These are phyloP conservation scores for Amblyopsis hoosieri DNA, from an alignment of 2,797 vertebrate species.

Conservation along the genomic window DNA sequence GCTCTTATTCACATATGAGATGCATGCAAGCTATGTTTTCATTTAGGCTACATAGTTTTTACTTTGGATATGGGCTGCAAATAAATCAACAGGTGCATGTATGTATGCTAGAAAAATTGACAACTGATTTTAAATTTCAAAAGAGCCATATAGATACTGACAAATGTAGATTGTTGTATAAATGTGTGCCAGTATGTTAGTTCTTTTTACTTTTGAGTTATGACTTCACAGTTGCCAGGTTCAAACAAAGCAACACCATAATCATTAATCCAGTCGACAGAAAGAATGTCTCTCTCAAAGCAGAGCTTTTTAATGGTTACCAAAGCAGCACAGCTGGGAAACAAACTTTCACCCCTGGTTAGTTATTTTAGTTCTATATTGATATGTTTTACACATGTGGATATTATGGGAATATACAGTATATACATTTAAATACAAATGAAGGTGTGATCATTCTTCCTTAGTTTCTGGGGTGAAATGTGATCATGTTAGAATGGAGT, in stretches of 20 bases:
- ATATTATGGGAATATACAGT: background rate
- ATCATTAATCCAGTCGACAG: constrained; percentile 36
- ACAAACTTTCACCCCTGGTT: constrained; percentile 31
- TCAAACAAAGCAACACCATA: constrained; percentile 36
- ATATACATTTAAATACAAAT: constrained; percentile 42
- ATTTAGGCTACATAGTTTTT: background rate
- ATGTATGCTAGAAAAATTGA: background rate
- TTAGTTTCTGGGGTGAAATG: constrained; percentile 61
- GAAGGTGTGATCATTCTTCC: constrained; percentile 55
- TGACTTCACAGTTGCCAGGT: constrained; percentile 26
- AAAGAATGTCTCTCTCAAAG: constrained; percentile 18
- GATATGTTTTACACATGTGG: background rate
- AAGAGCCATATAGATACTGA: background rate
- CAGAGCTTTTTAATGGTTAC: constrained; percentile 42
- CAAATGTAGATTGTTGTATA: too few species aligned
- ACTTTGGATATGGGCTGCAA: background rate
- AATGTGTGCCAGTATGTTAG: background rate
- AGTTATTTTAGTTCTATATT: background rate
- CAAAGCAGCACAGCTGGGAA: constrained; percentile 28
- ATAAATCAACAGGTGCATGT: background rate
- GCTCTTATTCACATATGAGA: background rate
- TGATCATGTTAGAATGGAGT: constrained; percentile 70
- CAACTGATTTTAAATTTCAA: background rate
- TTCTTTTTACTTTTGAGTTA: constrained; percentile 9
- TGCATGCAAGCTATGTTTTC: background rate